Conservation (phyloP, 2,113 vertebrate species). For the Clarias gariepinus region DNA sequence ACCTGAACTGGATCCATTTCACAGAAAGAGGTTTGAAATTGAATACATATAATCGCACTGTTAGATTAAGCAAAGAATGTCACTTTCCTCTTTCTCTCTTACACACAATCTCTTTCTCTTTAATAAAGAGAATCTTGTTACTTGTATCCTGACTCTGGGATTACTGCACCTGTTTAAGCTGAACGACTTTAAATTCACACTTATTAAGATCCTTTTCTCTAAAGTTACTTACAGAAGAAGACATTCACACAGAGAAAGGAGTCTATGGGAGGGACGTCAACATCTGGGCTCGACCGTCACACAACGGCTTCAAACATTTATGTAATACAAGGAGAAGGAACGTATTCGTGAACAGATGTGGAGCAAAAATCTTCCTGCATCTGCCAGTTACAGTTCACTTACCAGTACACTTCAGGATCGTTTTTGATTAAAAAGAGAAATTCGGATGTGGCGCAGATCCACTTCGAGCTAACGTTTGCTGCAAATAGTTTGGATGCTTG, state of each 20-base stretch:
- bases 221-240: not conserved
- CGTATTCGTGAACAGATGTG: not conserved
- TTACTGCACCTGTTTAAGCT: conserved; percentile 3
- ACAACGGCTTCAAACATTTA: not conserved
- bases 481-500: not conserved
- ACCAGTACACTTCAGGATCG: not conserved
- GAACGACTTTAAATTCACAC: not conserved
- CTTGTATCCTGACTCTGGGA: not conserved
- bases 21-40: not conserved
- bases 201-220: not conserved
- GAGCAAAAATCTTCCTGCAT: not conserved
- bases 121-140: not conserved
- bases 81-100: not conserved
- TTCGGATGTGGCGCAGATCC: not conserved
- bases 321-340: not conserved
- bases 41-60: not conserved
- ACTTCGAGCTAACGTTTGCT: not conserved
- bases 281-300: not conserved
- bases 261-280: not conserved
- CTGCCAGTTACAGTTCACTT: not conserved
- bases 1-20: not conserved
- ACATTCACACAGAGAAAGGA: not conserved
- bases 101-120: not conserved
- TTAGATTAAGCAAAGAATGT: not conserved
- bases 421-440: not conserved